A percentile compares a stretch with the other conserved stretches of the same genome.
phyloP scores from a whole-genome alignment of 2,113 vertebrate species.

The Prochilodus magdalenae region DNA sequence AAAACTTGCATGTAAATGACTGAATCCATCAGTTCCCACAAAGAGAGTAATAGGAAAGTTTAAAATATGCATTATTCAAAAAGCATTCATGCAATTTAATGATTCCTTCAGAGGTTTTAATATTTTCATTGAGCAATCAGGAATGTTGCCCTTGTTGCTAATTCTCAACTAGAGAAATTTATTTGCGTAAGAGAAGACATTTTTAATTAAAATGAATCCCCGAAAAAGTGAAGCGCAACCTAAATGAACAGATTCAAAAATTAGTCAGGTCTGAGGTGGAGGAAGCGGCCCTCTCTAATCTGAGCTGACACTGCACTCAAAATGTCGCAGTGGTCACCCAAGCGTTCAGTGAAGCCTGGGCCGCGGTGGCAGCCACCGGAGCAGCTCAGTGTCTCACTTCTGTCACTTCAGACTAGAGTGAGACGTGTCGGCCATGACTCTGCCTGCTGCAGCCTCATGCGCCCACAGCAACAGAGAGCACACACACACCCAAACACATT shows the following conservation, averaged over 20 bases:
- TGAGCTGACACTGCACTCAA: constrained; percentile 45
- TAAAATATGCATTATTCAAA: too few relatives aligned
- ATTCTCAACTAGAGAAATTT: neutral
- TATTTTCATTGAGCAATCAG: too few relatives aligned
- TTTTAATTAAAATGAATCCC: neutral
- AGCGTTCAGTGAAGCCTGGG: constrained; percentile 43
- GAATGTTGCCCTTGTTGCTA: neutral
- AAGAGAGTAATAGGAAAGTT: too few relatives aligned
- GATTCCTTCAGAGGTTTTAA: too few relatives aligned
- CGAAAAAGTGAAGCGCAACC: neutral
- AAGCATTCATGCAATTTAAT: too few relatives aligned
- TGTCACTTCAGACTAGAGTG: constrained; percentile 61
- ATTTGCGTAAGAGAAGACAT: neutral
- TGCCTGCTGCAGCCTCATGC: constrained; percentile 31
- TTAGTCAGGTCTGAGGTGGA: constrained; percentile 13
- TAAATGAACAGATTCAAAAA: constrained; percentile 23
- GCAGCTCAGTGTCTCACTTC: constrained; percentile 48
- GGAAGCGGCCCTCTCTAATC: constrained; percentile 43
- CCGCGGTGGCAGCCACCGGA: constrained; percentile 49
- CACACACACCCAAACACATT: constrained; percentile 15
- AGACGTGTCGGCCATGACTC: constrained; percentile 38
- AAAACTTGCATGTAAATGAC: too few relatives aligned
- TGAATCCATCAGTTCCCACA: too few relatives aligned
- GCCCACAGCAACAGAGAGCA: constrained; percentile 25
- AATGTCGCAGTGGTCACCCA: constrained; percentile 34